phyloP scores from a whole-genome alignment of 1,140 invertebrate genomes.

The Drosophila navojoa region DNA sequence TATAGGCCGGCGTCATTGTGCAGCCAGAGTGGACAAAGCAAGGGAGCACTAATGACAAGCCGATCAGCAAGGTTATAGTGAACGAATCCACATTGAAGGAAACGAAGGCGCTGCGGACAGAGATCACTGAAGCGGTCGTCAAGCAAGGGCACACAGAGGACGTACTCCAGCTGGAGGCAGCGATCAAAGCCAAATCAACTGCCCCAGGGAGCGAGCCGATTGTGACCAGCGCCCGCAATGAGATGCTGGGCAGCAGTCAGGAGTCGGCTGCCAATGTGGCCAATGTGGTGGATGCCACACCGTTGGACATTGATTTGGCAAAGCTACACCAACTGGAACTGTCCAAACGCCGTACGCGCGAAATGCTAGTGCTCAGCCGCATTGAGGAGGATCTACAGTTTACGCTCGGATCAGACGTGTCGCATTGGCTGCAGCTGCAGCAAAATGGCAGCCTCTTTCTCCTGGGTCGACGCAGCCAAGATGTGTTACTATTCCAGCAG shows the following conservation, averaged over 20 bases:
- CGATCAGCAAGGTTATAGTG: constrained; percentile 50
- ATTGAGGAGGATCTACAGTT: constrained; percentile 67
- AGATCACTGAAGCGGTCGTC: constrained; percentile 61
- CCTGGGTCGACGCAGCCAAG: constrained; percentile 45
- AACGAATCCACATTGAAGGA: constrained; percentile 32
- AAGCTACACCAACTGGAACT: constrained; percentile 64
- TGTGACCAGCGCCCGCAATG: constrained; percentile 16
- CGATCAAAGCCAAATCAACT: constrained; percentile 17
- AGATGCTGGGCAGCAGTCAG: constrained; percentile 25
- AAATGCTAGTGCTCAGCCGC: constrained; percentile 63
- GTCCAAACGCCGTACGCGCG: constrained; percentile 65
- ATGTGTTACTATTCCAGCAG: constrained; percentile 44
- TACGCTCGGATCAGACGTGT: constrained; percentile 48
- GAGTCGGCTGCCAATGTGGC: constrained; percentile 4
- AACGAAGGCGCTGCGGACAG: constrained; percentile 47
- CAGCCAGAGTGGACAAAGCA: constrained; percentile 65
- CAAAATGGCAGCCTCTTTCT: constrained; percentile 59
- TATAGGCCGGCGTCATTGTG: constrained; percentile 58
- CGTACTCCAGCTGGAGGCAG: constrained; percentile 46
- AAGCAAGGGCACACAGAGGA: constrained; percentile 36
- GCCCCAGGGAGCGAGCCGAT: background rate
- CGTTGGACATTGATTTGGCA: constrained; percentile 56
- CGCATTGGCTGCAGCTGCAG: constrained; percentile 60
- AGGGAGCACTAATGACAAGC: background rate
- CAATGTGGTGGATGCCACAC: constrained; percentile 61